A percentile compares a stretch with the other conserved stretches of the same genome.
Conservation (phyloP, 2,113 vertebrate species). For the Microtus richardsoni region DNA sequence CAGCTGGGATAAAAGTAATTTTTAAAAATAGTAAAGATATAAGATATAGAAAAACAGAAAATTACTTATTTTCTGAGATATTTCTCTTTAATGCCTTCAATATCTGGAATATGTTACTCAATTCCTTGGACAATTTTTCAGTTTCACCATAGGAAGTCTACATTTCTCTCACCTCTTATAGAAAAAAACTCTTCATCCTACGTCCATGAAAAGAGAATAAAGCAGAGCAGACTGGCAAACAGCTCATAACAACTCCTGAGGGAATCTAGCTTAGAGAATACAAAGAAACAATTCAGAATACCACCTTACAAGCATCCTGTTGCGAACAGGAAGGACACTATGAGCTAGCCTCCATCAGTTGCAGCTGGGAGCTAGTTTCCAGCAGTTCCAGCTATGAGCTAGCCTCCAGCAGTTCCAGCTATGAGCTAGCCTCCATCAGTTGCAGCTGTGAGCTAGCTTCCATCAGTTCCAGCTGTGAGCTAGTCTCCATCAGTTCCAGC, state of each 20-base stretch:
- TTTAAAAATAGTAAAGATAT: conserved; percentile 1
- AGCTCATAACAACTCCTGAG: background rate
- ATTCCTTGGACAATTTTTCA: background rate
- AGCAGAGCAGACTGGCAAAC: background rate
- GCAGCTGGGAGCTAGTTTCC: accelerated
- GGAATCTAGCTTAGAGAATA: background rate
- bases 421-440: too few relatives aligned
- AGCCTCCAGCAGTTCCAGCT: too few relatives aligned
- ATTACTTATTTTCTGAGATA: background rate
- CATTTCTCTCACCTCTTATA: background rate
- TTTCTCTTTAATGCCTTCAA: background rate
- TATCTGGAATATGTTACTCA: background rate
- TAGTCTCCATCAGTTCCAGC: too few relatives aligned
- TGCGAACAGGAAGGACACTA: background rate
- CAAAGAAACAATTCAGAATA: background rate
- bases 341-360: too few relatives aligned
- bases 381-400: too few relatives aligned
- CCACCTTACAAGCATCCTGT: background rate
- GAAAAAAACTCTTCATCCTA: background rate
- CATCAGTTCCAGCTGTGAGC: too few relatives aligned
- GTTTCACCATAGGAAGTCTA: background rate
- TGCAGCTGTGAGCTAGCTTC: too few relatives aligned
- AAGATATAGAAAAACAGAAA: background rate
- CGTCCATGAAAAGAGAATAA: background rate
- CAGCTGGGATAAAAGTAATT: background rate